Base-by-base conservation (phyloP, 2,797 vertebrate genomes). In the Lepus oiostolus region DNA sequence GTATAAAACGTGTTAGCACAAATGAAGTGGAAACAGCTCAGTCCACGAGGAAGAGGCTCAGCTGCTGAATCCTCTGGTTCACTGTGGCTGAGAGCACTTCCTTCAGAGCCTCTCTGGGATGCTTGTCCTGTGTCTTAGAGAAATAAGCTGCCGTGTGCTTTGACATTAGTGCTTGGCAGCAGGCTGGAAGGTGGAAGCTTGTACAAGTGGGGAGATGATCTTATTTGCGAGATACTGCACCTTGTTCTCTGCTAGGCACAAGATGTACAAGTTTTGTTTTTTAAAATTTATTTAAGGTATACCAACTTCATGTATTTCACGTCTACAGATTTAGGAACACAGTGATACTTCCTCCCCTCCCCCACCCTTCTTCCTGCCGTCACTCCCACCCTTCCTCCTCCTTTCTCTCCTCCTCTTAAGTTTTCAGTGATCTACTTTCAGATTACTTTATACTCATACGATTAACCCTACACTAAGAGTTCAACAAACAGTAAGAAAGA, bases 1-100 rank as follows among this genome's bases (percentile, higher is more conserved):
- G 81, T 94, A 2, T 94, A 88, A 90, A 97, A 90, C 81, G 76
- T 95, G 26, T 94, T 95, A 81, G 83, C 85, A 75, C 76, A 84
- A 92, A 85, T 85, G 91, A 94, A 89, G 80, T 71, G 58, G 93
- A 94, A 95, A 80, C 70, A 93, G 68, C 76, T 83, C 38, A 38
- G 82, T 68, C 12, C 19, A 11, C 4, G 32, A 94, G 88, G 79
- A 72, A 86, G 74, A 32, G 58, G 28, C 58, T 88, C 52, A 88
- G 52, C 58, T 2, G 9, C 71, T 52, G 63, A 79, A 76, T 93
- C 68, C 52, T 82, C 35, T 68, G 47, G 30, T 80, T 90, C 21
- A 2, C 21, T 84, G 65, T 92, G 68, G 50, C 71, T 79, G 80
- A 91, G 76, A 74, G 28, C 42, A 50, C 91, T 87, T 91, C 47